phyloP scores from a whole-genome alignment of 2,113 vertebrate species.

The Plectropomus leopardus region DNA sequence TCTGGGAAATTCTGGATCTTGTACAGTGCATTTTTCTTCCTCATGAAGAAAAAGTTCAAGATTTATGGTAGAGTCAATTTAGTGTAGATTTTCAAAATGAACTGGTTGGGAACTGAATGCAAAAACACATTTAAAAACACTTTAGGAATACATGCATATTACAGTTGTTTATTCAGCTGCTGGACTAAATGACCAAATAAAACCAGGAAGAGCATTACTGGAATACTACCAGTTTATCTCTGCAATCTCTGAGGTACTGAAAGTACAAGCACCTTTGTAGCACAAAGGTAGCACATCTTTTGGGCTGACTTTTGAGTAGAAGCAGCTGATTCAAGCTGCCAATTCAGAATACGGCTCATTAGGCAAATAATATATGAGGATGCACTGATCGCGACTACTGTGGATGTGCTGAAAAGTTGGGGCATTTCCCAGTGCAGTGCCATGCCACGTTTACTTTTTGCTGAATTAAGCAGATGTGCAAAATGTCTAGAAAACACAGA shows the following conservation, averaged over 20 bases:
- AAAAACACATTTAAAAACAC: constrained; percentile 16
- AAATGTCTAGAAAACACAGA: constrained; percentile 47
- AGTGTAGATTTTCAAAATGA: neutral
- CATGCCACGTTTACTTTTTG: constrained; percentile 23
- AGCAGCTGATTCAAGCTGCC: neutral
- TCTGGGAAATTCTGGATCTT: neutral
- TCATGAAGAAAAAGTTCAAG: neutral
- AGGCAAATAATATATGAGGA: constrained; percentile 3
- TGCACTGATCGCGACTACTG: neutral
- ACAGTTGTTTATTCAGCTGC: constrained; percentile 29
- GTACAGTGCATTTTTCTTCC: neutral
- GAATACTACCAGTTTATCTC: neutral
- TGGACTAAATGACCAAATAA: constrained; percentile 21
- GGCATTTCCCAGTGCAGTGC: neutral
- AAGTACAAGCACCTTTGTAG: neutral
- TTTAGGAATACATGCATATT: neutral
- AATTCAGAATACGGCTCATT: constrained; percentile 7
- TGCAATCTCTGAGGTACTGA: neutral
- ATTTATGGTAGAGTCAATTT: neutral
- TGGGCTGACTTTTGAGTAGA: constrained; percentile 1
- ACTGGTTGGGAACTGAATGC: neutral
- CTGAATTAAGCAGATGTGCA: constrained; percentile 35
- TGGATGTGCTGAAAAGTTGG: neutral
- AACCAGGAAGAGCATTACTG: constrained; percentile 2
- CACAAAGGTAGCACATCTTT: neutral